phyloP scores from a whole-genome alignment of 23 tunicate genomes.

The Ascidia mentula region DNA sequence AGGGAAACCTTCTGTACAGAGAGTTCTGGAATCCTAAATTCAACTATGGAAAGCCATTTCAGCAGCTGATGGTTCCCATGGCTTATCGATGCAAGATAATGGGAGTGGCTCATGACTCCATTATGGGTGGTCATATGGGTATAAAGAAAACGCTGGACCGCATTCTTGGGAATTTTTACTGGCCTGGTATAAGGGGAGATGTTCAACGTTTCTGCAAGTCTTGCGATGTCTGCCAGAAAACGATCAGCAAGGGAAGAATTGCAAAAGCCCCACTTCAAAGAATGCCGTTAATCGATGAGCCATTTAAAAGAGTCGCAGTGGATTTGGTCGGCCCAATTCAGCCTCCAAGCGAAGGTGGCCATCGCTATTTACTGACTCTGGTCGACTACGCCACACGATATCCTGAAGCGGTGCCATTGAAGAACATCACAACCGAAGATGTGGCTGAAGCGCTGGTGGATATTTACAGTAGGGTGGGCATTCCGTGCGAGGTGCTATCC shows the following conservation, averaged over 20 bases:
- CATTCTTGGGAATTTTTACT: conserved; percentile 11
- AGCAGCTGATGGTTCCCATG: not conserved
- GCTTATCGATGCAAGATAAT: too few species aligned
- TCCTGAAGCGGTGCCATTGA: conserved; percentile 32
- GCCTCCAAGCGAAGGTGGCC: conserved; percentile 29
- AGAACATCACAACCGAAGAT: conserved; percentile 27
- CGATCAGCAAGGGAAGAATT: not conserved
- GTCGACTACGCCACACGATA: conserved; percentile 15
- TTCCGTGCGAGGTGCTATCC: conserved; percentile 22
- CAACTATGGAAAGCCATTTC: not conserved
- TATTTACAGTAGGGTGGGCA: conserved; percentile 22
- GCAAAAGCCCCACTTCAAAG: conserved; percentile 4
- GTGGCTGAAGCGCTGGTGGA: conserved; percentile 34
- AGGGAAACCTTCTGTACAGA: not conserved
- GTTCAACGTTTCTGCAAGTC: not conserved
- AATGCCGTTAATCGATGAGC: conserved; percentile 5
- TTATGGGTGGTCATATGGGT: not conserved
- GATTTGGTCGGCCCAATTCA: conserved; percentile 26
- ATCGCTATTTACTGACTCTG: conserved; percentile 18
- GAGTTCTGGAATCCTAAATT: not conserved
- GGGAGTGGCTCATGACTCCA: too few species aligned
- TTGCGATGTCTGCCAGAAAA: conserved; percentile 19
- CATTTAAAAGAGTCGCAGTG: conserved; percentile 19
- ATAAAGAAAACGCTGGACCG: conserved; percentile 17
- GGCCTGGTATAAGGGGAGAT: conserved; percentile 25